phyloP scores from a whole-genome alignment of 92 coral and sea anemone genomes.

The Anthopleura xanthogrammica region DNA sequence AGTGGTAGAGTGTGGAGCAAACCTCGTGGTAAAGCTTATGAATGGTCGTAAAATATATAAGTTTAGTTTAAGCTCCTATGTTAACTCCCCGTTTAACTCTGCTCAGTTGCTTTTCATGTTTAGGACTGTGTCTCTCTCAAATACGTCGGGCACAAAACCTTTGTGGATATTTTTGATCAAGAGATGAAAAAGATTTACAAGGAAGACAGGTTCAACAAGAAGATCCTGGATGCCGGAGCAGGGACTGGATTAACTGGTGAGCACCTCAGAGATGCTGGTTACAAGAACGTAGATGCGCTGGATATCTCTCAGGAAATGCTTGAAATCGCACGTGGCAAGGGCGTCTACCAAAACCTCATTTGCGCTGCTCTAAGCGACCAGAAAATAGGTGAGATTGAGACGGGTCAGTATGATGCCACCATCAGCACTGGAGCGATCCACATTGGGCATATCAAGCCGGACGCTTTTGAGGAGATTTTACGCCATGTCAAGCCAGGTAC shows the following conservation, averaged over 20 bases:
- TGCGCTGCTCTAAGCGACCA: conserved; percentile 50
- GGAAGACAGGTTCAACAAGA: conserved; percentile 13
- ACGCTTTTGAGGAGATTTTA: conserved; percentile 17
- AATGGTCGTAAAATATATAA: too few species aligned
- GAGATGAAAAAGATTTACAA: conserved; percentile 27
- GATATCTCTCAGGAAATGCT: conserved; percentile 29
- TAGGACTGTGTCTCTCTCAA: too few species aligned
- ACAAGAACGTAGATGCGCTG: conserved; percentile 58
- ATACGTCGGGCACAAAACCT: conserved; percentile 15
- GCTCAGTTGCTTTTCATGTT: too few species aligned
- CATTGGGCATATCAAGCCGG: conserved; percentile 46
- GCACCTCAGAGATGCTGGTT: conserved; percentile 45
- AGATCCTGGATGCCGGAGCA: conserved; percentile 63
- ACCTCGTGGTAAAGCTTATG: too few species aligned
- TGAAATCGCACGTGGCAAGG: conserved; percentile 24
- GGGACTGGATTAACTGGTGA: conserved; percentile 63
- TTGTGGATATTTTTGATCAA: conserved; percentile 33
- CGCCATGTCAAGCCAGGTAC: conserved; percentile 61
- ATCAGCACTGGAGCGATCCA: conserved; percentile 38
- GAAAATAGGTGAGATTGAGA: conserved; percentile 39
- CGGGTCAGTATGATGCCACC: conserved; percentile 31
- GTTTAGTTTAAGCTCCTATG: too few species aligned
- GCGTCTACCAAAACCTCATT: conserved; percentile 44
- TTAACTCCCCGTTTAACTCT: too few species aligned
- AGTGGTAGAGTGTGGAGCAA: too few species aligned